Base-by-base conservation (phyloP, 2,888 invertebrate genomes). In the Cenopis cana region DNA sequence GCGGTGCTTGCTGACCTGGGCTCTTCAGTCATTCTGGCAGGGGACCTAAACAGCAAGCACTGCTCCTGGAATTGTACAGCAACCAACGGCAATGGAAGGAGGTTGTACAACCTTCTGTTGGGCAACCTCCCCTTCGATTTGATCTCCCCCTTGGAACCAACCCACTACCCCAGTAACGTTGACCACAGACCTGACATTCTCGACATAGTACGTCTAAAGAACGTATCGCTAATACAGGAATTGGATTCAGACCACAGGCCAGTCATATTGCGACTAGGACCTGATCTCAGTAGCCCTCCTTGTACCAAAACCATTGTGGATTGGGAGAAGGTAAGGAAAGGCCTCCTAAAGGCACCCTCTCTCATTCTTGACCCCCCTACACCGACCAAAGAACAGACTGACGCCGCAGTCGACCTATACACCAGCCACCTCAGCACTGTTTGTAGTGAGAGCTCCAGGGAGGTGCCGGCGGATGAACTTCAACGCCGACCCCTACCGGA, bases 231-330 rank as follows among this genome's bases (percentile, higher is more conserved):
- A 0, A 14, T 17, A 1, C 66, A 56, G 4, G 66, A 41, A 1
- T 9, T 66, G 0, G 33, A 56, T 9, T 66, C 66, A 0, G 66
- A 66, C 10, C 56, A 66, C 10, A 17, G 66, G 17, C 66, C 56
- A 17, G 18, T 66, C 33, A 6, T 56, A 0, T 6, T 66, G 9
- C n/a, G 18, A 14, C 46, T 66, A 0, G 66, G 66, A 2, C 49
- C 46, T 6, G 36, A 52, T 33, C 14, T 46, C 4, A 10, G 0
- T n/a, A 17, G 33, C 17, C 9, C 18, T 0, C 14, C 14, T 0
- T 14, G 3, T 14, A 62, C 49, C 49, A 62, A 12, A 8, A 18
- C 62, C 6, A 8, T 18, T 1, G 36, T 52, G 9, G 18, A 64
- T 0, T 54, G 64, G 54, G 20, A 33, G 11, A 54, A 54, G 12